phyloP scores from a whole-genome alignment of 2,797 vertebrate species.

The Percopsis omiscomaycus region DNA sequence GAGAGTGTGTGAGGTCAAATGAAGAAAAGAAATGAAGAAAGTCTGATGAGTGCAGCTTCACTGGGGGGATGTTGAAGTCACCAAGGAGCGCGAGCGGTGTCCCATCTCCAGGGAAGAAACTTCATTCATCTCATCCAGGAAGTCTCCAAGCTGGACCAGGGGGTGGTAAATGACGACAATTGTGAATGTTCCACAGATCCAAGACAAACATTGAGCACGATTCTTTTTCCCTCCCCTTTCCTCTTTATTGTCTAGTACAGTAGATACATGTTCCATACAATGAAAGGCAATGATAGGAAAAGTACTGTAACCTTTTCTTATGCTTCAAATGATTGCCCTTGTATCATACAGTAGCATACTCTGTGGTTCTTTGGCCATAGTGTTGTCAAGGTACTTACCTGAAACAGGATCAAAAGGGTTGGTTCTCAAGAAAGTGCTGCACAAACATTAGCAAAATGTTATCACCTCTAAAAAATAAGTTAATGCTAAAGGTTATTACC shows the following conservation, averaged over 20 bases:
- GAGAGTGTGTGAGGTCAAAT: no score
- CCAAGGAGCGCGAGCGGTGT: no score
- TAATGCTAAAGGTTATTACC: neutral
- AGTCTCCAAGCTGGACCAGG: no score
- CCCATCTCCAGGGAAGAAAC: no score
- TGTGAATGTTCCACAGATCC: neutral
- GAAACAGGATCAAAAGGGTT: conserved; percentile 21
- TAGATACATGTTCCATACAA: conserved; percentile 52
- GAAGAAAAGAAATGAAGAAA: no score
- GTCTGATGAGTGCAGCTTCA: no score
- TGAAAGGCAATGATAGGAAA: conserved; percentile 46
- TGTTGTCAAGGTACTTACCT: conserved; percentile 28
- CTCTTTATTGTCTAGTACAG: conserved; percentile 47
- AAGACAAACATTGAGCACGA: conserved; percentile 16
- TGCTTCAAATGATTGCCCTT: conserved; percentile 33
- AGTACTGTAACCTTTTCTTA: conserved; percentile 26
- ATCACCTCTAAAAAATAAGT: conserved; percentile 28
- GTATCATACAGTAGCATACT: conserved; percentile 20
- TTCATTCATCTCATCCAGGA: no score
- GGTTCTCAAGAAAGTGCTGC: conserved; percentile 19
- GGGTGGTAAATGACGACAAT: neutral
- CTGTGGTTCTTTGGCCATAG: conserved; percentile 24
- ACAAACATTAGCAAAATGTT: conserved; percentile 14
- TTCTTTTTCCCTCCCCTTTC: conserved; percentile 24
- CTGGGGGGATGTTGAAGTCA: no score